Base-by-base conservation (phyloP, 2,113 vertebrate species). In the Protomyctophum bolini region DNA sequence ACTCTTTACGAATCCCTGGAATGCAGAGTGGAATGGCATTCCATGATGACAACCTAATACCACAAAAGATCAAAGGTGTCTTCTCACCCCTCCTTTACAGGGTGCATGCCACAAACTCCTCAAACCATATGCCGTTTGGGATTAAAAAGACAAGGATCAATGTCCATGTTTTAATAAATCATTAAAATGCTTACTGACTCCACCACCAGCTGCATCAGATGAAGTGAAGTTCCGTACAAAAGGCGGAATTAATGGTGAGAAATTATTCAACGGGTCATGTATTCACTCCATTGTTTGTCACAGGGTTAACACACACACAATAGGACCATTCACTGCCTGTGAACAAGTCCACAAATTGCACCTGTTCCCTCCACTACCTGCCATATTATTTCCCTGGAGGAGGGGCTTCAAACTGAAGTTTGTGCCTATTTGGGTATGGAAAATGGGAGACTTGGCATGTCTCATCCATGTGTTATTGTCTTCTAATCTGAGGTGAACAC, bases 311-410 rank as follows among this genome's bases (percentile, higher is more conserved):
- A 64, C 48, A 66, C 48, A 66, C 49, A 92, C 86, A 90, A 83
- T 85, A 85, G 72, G 48, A 66, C 77, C 74, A 87, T 91, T 88
- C 80, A 87, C 66, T 10, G 66, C 58, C 63, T 69, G 64, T 70
- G 80, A 78, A 74, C 65, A 60, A 52, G 79, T 63, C 68, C 51
- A 78, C 66, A 82, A 73, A 73, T 69, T 66, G 82, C 88, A 91
- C 90, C 90, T 91, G 90, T 89, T 88, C 77, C 70, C 58, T 51
- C 66, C 63, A 58, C 71, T 60, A 58, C 60, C 58, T 15, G 78
- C 47, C 81, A n/a, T 61, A 75, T 90, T 77, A 87, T 83, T 70
- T 57, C 64, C 56, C 54, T 29, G 59, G n/a, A 47, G 82, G 81
- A 59, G 81, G 76, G 49, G 82, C 75, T 70, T 73, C 61, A 7